These are phyloP conservation scores for Acleris laterana DNA, from an alignment of 2,888 invertebrate genomes.

Conservation along the genomic window DNA sequence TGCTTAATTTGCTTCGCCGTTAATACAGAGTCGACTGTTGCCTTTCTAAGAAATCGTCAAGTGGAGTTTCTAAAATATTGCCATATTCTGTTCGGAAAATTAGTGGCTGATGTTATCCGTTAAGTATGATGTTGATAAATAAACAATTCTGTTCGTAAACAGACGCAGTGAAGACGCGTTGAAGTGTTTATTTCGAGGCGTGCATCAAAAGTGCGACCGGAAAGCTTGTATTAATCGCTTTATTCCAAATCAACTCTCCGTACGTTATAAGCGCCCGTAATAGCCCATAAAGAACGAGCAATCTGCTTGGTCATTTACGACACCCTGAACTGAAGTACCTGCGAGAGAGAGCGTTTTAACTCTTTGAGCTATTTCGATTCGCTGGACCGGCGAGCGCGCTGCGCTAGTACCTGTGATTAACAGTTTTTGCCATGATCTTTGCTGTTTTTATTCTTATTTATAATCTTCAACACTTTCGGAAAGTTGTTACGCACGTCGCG, in stretches of 20 bases:
- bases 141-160: constrained; percentile 4
- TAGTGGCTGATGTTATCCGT: constrained; percentile 8
- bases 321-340: constrained; percentile 52
- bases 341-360: constrained; percentile 52
- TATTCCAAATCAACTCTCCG: constrained; percentile 51
- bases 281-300: constrained; percentile 63
- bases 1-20: constrained; percentile 70
- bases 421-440: constrained; percentile 66
- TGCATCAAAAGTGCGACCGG: constrained; percentile 46
- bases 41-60: constrained; percentile 39
- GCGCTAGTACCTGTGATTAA: constrained; percentile 59
- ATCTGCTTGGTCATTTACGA: constrained; percentile 60
- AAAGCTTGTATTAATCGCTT: constrained; percentile 42
- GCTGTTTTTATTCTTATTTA: constrained; percentile 54
- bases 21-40: constrained; percentile 52
- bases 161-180: constrained; percentile 24
- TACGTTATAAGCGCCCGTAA: constrained; percentile 55
- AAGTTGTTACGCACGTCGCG: constrained; percentile 54
- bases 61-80: constrained; percentile 1
- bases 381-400: constrained; percentile 58
- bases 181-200: constrained; percentile 51
- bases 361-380: constrained; percentile 68
- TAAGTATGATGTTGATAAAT: constrained; percentile 8
- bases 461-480: constrained; percentile 55
- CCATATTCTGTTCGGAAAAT: constrained; percentile 10